Percentiles rank a stretch among this genome's conserved stretches.
These are phyloP conservation scores for Habroteleia sp. DNA, from an alignment of 2,888 invertebrate genomes.

Conservation along the genomic window DNA sequence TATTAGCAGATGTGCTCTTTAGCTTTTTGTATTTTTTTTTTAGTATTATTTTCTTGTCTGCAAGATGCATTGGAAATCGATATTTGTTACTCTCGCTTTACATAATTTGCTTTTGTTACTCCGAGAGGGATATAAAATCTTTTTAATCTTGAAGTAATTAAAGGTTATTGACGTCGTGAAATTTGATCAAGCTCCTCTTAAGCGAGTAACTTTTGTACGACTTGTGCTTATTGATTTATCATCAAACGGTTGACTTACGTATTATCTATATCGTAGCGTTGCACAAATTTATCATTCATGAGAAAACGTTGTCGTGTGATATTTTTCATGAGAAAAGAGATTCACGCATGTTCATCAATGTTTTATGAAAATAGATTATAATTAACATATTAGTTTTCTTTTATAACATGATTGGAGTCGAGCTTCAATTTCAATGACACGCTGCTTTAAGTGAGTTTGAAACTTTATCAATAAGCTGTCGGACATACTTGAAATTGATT, in stretches of 20 bases:
- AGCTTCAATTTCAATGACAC: constrained; percentile 37
- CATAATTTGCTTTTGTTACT: not conserved
- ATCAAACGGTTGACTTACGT: constrained; percentile 3
- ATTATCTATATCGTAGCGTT: not conserved
- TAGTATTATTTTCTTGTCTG: constrained; percentile 3
- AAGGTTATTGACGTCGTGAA: constrained; percentile 21
- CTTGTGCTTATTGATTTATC: constrained; percentile 36
- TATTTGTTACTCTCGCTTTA: not conserved
- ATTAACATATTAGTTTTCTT: constrained; percentile 32
- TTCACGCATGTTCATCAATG: constrained; percentile 4
- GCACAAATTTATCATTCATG: constrained; percentile 37
- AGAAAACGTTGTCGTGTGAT: constrained; percentile 16
- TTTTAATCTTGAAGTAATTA: constrained; percentile 8
- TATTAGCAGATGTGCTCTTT: no score
- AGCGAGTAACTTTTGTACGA: not conserved
- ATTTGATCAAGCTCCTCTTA: constrained; percentile 5
- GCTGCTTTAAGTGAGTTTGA: constrained; percentile 43
- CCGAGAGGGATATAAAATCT: not conserved
- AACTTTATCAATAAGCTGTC: constrained; percentile 49
- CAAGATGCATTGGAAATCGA: constrained; percentile 1
- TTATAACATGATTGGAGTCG: constrained; percentile 44
- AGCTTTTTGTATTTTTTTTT: no score
- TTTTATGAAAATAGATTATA: constrained; percentile 41
- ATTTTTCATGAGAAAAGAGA: constrained; percentile 16
- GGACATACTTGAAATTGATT: constrained; percentile 42